Base-by-base conservation (phyloP, 2,797 vertebrate species). In the Lagocephalus sceleratus region DNA sequence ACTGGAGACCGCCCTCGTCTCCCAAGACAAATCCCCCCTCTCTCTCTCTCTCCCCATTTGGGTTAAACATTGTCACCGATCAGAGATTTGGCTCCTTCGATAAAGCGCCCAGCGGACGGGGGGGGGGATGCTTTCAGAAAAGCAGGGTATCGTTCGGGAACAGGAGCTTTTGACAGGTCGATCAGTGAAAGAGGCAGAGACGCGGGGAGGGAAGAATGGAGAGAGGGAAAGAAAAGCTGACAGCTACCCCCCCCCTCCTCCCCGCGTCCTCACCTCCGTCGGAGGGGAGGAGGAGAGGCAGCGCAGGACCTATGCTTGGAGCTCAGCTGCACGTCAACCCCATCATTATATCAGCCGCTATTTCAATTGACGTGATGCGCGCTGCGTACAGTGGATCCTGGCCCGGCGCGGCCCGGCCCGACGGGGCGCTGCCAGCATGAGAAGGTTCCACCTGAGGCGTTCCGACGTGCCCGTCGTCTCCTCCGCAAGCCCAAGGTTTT, bases 151-250 rank as follows among this genome's bases (percentile, higher is more conserved):
- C 49, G 39, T 50, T 63, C 64, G 71, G 71, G 61, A 62, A 78
- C 82, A 82, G 77, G 70, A 83, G 76, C 76, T 71, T 66, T 75
- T 84, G 83, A 82, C 83, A 84, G 82, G 79, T 75, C 79, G 80
- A 68, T 80, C 73, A 67, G 86, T 83, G 72, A 75, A 79, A 75
- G 68, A 75, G 73, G 68, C 64, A 54, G 43, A 51, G 47, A 63
- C 61, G 52, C 49, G 26, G 8, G 19, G 50, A 29, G 6, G 54
- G 47, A 41, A 68, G 49, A 68, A 66, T 20, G 50, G 60, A 69
- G 25, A 49, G 55, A 67, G 60, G 60, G 66, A 71, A 71, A 81
- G 49, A 54, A 54, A 71, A 60, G 68, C 63, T 73, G 79, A 79
- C 75, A 78, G 63, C 50, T 69, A 70, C 68, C 21, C 49, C 66